Conservation (phyloP, 2,888 invertebrate genomes). For the Siphlonurus alternatus region DNA sequence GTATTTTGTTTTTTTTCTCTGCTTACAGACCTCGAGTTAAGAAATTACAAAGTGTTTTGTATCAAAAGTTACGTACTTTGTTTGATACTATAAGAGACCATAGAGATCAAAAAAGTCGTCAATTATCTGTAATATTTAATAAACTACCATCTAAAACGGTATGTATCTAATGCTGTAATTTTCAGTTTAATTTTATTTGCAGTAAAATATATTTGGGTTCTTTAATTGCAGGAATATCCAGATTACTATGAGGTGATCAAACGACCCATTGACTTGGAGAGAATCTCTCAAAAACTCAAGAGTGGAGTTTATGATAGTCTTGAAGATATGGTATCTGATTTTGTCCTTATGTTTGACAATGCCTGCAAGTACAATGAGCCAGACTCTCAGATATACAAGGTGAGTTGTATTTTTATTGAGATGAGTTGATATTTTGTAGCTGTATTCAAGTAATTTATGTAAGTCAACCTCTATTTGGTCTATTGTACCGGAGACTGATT, state of each 20-base stretch:
- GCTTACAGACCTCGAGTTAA: constrained; percentile 5
- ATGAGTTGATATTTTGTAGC: neutral
- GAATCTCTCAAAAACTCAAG: constrained; percentile 74
- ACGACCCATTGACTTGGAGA: constrained; percentile 91
- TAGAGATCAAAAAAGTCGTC: constrained; percentile 70
- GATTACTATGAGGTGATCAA: constrained; percentile 96
- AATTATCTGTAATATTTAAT: constrained; percentile 85
- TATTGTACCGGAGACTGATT: neutral
- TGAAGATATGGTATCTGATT: constrained; percentile 77
- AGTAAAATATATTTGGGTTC: neutral
- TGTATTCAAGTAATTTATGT: neutral
- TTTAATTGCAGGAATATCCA: constrained; percentile 85
- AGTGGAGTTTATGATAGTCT: constrained; percentile 56
- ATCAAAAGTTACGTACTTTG: constrained; percentile 66
- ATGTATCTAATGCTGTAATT: constrained; percentile 20
- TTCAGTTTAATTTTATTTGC: neutral
- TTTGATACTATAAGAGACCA: constrained; percentile 83
- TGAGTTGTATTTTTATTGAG: too few relatives aligned
- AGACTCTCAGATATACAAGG: constrained; percentile 90
- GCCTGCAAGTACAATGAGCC: constrained; percentile 97
- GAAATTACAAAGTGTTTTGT: constrained; percentile 21
- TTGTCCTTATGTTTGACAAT: constrained; percentile 87
- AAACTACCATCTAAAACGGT: constrained; percentile 80
- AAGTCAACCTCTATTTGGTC: neutral
- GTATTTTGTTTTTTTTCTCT: too few relatives aligned